A percentile compares a stretch with the other conserved stretches of the same genome.
These are phyloP conservation scores for Hartigia nigra DNA, from an alignment of 2,888 invertebrate species.

Conservation along the genomic window DNA sequence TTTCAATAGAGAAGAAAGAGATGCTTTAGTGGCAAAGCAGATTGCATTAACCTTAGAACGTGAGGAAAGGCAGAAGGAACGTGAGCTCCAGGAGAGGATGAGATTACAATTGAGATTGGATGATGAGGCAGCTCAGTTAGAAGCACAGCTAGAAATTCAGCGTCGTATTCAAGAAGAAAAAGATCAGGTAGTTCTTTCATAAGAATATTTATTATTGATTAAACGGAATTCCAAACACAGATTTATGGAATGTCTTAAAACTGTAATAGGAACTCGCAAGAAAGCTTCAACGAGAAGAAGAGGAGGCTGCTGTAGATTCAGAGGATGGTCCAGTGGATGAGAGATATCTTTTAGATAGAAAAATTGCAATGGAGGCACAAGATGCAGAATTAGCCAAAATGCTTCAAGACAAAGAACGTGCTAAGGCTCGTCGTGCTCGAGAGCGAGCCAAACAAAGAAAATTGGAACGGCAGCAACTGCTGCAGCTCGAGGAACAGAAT, in stretches of 20 bases:
- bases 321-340: conserved; percentile 64
- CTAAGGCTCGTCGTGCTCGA: conserved; percentile 76
- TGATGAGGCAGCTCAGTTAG: conserved; percentile 57
- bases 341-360: conserved; percentile 68
- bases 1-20: conserved; percentile 72
- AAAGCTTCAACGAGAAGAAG: conserved; percentile 81
- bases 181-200: conserved; percentile 71
- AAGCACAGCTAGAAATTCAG: conserved; percentile 67
- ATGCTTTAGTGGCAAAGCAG: conserved; percentile 75
- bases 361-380: conserved; percentile 82
- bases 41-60: conserved; percentile 75
- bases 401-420: conserved; percentile 80
- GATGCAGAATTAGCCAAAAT: conserved; percentile 82
- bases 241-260: background rate
- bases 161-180: conserved; percentile 77
- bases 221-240: background rate
- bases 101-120: conserved; percentile 60
- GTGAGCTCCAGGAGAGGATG: conserved; percentile 69
- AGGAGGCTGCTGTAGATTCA: conserved; percentile 70
- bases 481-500: conserved; percentile 62
- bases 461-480: conserved; percentile 69
- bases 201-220: background rate
- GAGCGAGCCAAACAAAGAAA: conserved; percentile 71
- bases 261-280: conserved; percentile 75
- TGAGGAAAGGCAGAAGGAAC: conserved; percentile 69